Percentiles rank a stretch among this genome's conserved stretches.
phyloP scores from a whole-genome alignment of 2,888 invertebrate species.

The Oeneis ivallda region DNA sequence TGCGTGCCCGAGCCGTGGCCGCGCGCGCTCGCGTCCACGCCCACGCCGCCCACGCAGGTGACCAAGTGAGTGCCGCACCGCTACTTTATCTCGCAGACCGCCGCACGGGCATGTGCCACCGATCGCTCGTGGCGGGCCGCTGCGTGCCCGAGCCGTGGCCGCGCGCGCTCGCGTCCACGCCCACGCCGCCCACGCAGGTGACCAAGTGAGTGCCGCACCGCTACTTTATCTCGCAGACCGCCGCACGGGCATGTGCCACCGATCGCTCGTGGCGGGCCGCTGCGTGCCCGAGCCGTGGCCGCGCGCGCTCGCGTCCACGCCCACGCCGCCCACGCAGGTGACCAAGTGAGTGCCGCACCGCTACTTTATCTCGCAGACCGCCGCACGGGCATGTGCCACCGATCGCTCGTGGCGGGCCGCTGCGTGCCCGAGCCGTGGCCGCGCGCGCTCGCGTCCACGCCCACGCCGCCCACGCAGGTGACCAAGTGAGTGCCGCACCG shows the following conservation, averaged over 20 bases:
- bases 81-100: conserved; percentile 70
- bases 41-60: conserved; percentile 59
- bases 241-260: conserved; percentile 88
- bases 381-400: conserved; percentile 88
- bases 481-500: conserved; percentile 64
- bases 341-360: conserved; percentile 64
- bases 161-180: conserved; percentile 55
- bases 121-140: conserved; percentile 79
- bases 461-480: conserved; percentile 59
- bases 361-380: conserved; percentile 70
- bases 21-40: conserved; percentile 55
- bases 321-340: conserved; percentile 59
- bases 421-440: conserved; percentile 75
- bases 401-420: conserved; percentile 79
- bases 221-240: conserved; percentile 70
- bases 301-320: conserved; percentile 55
- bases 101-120: conserved; percentile 88
- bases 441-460: conserved; percentile 55
- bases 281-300: conserved; percentile 75
- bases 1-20: conserved; percentile 75
- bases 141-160: conserved; percentile 75
- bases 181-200: conserved; percentile 59
- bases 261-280: conserved; percentile 79
- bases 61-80: conserved; percentile 64
- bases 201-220: conserved; percentile 64